Conservation (phyloP, 2,113 vertebrate genomes). For the Halichoeres trimaculatus region DNA sequence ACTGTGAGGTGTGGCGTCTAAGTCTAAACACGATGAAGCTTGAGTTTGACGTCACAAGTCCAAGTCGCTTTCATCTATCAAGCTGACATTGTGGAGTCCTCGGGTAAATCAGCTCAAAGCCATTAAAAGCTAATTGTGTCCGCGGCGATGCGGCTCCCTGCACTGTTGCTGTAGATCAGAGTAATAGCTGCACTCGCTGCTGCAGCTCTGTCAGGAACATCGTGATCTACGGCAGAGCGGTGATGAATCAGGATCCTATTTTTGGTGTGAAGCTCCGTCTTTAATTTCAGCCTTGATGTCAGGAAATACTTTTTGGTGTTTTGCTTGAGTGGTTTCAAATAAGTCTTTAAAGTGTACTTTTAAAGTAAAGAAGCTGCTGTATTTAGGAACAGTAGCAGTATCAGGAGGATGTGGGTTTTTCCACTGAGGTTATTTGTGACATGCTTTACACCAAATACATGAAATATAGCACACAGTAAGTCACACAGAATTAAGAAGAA, state of each 20-base stretch:
- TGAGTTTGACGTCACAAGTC: conserved; percentile 22
- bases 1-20: not conserved
- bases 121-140: conserved; percentile 65
- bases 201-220: conserved; percentile 42
- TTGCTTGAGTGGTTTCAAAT: not conserved
- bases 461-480: too few species aligned
- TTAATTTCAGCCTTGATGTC: not conserved
- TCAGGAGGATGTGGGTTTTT: too few species aligned
- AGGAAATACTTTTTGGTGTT: not conserved
- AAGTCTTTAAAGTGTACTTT: conserved; percentile 10
- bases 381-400: not conserved
- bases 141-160: conserved; percentile 26
- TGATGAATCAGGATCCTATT: conserved; percentile 19
- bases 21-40: not conserved
- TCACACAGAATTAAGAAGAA: too few species aligned
- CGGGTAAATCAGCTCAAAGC: conserved; percentile 53
- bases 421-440: too few species aligned
- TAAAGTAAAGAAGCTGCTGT: not conserved
- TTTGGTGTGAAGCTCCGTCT: not conserved
- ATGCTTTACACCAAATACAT: too few species aligned
- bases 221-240: conserved; percentile 40
- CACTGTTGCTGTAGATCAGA: conserved; percentile 51
- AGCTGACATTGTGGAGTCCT: conserved; percentile 62
- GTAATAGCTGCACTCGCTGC: conserved; percentile 37
- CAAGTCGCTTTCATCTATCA: conserved; percentile 10